These are phyloP conservation scores for Hyles euphorbiae DNA, from an alignment of 1,140 invertebrate genomes.

Conservation along the genomic window DNA sequence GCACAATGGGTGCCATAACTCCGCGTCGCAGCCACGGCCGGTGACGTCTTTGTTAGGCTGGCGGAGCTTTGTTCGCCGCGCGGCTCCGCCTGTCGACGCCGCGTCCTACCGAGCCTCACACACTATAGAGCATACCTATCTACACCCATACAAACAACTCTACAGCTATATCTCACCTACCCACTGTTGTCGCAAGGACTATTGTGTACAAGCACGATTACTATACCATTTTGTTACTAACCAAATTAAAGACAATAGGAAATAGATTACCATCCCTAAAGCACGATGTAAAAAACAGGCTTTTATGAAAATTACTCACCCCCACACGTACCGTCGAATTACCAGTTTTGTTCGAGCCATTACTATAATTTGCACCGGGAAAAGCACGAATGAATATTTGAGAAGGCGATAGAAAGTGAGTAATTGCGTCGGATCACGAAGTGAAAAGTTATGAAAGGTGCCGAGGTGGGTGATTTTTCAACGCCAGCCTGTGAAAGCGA, in stretches of 20 bases:
- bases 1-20: constrained; percentile 73
- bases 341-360: constrained; percentile 61
- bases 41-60: constrained; percentile 71
- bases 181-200: no score
- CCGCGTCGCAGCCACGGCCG: constrained; percentile 67
- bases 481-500: constrained; percentile 46
- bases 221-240: no score
- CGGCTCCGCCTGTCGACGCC: constrained; percentile 58
- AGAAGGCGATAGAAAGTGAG: constrained; percentile 71
- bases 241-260: constrained; percentile 1
- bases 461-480: constrained; percentile 64
- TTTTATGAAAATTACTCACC: constrained; percentile 39
- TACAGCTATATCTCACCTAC: not conserved
- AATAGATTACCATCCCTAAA: constrained; percentile 3
- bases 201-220: no score
- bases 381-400: constrained; percentile 73
- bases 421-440: constrained; percentile 73
- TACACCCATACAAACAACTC: no score
- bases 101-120: constrained; percentile 40
- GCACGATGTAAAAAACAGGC: constrained; percentile 19
- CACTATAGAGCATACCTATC: constrained; percentile 3
- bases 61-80: constrained; percentile 55
- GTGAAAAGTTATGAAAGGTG: constrained; percentile 74
- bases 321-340: constrained; percentile 53
- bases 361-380: constrained; percentile 68